Base-by-base conservation (phyloP, 2,797 vertebrate genomes). In the Loriculus beryllinus region DNA sequence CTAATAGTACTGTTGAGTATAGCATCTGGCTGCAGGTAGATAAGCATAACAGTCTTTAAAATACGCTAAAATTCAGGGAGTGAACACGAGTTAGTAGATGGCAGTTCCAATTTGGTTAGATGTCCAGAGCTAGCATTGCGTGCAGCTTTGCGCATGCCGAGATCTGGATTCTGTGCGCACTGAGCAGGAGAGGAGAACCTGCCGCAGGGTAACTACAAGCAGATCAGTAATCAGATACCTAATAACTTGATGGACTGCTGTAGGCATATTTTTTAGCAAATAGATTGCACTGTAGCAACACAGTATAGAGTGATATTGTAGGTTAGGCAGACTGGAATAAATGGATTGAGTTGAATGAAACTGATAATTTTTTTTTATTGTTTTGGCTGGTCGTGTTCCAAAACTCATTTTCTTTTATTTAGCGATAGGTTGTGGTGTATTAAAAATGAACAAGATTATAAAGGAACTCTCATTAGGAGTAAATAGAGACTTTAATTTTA, bases 121-220 rank as follows among this genome's bases (percentile, higher is more conserved):
- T 1, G 0, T 67, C 19, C 40, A 74, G 56, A 82, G 29, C 14
- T 57, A 47, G 31, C 56, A 4, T 17, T 59, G 4, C 11, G 37
- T 29, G 15, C 63, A 67, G 37, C 4, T 56, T 75, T 52, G 33
- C 0, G 0, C 23, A 4, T 0, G 0, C 42, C 29, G 25, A 28
- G 8, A 19, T 56, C 33, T 1, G 4, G n/a, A 14, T 64, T 65
- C 40, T 80, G 29, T n/a, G 6, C 37, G 42, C 18, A 11, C 4
- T 26, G 57, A 33, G 43, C 60, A 26, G 63, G 54, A 69, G 59
- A 67, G 54, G 65, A 86, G 51, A n/a, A 26, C 75, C 28, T 71
- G 83, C 56, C 48, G 31, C 0, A 6, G 48, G 48, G 75, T 69
- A 60, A 21, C 48, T 60, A 75, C 78, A 37, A n/a, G 60, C 74